phyloP scores from a whole-genome alignment of 1,140 invertebrate species.

The Tigriopus japonicus region DNA sequence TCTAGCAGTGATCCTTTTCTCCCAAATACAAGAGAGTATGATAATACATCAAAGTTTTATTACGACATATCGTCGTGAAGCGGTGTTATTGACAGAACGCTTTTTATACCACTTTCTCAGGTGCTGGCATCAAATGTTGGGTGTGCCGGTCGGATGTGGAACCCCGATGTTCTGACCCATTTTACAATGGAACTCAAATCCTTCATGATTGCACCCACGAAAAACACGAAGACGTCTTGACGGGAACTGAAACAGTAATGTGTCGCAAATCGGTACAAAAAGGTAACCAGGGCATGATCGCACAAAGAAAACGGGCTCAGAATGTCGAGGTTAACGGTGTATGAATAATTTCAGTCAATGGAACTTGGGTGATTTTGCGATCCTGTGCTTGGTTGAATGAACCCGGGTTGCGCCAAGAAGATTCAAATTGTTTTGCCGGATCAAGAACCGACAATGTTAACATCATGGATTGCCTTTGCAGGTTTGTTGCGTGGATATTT shows the following conservation, averaged over 20 bases:
- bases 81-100: too few relatives aligned
- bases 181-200: conserved; percentile 68
- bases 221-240: conserved; percentile 40
- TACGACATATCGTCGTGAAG: too few relatives aligned
- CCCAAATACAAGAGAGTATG: too few relatives aligned
- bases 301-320: background rate
- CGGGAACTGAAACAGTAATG: conserved; percentile 53
- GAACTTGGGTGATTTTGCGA: conserved; percentile 71
- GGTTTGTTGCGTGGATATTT: conserved; percentile 20
- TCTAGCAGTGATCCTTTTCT: too few relatives aligned
- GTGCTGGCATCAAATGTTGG: conserved; percentile 70
- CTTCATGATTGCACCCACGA: conserved; percentile 61
- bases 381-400: conserved; percentile 75
- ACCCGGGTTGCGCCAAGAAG: conserved; percentile 68
- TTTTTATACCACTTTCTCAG: conserved; percentile 31
- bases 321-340: background rate
- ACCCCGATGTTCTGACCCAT: conserved; percentile 76
- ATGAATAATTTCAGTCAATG: conserved; percentile 44
- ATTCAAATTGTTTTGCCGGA: conserved; percentile 70
- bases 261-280: conserved; percentile 82
- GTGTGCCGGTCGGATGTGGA: conserved; percentile 68
- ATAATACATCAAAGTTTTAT: too few relatives aligned
- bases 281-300: conserved; percentile 40
- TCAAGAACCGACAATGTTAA: conserved; percentile 82
- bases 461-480: conserved; percentile 79